Percentiles rank a stretch among this genome's conserved stretches.
Conservation (phyloP, 2,797 vertebrate genomes). For the Propithecus perrieri region DNA sequence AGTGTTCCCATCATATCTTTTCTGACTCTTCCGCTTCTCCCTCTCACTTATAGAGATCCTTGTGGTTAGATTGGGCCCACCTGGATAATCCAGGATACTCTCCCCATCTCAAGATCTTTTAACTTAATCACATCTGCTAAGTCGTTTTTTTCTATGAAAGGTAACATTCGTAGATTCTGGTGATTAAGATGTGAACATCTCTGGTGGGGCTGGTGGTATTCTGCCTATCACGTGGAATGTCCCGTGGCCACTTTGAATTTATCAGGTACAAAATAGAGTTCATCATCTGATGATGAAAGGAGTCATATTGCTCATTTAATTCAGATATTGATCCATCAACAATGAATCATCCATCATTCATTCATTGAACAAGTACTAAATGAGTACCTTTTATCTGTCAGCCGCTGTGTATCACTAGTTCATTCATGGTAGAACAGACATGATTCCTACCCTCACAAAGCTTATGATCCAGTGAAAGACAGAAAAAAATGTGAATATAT, state of each 20-base stretch:
- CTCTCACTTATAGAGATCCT: not conserved
- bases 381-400: not conserved
- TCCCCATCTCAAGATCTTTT: not conserved
- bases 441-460: not conserved
- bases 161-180: not conserved
- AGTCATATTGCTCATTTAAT: not conserved
- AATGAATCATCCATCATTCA: not conserved
- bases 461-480: not conserved
- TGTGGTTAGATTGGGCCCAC: not conserved
- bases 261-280: not conserved
- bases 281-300: not conserved
- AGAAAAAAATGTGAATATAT: not conserved
- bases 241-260: not conserved
- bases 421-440: not conserved
- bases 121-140: not conserved
- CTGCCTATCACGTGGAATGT: not conserved
- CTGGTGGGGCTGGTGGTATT: not conserved
- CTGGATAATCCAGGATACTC: not conserved
- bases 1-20: not conserved
- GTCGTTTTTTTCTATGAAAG: not conserved
- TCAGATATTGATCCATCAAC: not conserved
- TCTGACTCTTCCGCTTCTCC: not conserved
- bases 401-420: not conserved
- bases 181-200: not conserved
- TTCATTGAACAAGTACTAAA: not conserved